Conservation (phyloP, 1,140 invertebrate species). For the Phymorhynchus buccinoides region DNA sequence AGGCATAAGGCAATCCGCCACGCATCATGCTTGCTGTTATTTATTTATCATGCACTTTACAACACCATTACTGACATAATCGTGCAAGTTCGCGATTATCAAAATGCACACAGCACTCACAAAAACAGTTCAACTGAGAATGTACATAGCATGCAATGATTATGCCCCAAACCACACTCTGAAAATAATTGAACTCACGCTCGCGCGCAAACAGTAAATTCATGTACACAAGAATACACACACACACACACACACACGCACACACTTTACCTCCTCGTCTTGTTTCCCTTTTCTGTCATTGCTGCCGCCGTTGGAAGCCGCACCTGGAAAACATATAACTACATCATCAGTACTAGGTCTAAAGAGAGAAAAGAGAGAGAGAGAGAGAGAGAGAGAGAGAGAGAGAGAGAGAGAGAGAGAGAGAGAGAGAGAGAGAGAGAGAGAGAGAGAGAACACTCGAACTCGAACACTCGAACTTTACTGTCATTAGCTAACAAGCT, state of each 20-base stretch:
- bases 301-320: neutral
- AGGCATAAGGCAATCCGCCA: no score
- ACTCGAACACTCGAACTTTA: no score
- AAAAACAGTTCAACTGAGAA: no score
- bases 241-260: neutral
- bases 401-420: constrained; percentile 24
- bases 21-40: no score
- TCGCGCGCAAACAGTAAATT: neutral
- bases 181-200: neutral
- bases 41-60: no score
- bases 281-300: neutral
- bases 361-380: neutral
- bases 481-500: no score
- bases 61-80: no score
- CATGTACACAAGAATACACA: neutral
- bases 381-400: constrained; percentile 2
- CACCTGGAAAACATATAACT: neutral
- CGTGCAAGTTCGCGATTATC: no score
- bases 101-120: no score
- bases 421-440: constrained; percentile 26
- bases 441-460: neutral
- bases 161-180: no score
- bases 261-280: neutral
- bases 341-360: no score
- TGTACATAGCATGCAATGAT: no score